Evolutionary conservation across 2,888 invertebrate species (phyloP).

Genomic region (Bursaphelenchus okinawaensis): DNA sequence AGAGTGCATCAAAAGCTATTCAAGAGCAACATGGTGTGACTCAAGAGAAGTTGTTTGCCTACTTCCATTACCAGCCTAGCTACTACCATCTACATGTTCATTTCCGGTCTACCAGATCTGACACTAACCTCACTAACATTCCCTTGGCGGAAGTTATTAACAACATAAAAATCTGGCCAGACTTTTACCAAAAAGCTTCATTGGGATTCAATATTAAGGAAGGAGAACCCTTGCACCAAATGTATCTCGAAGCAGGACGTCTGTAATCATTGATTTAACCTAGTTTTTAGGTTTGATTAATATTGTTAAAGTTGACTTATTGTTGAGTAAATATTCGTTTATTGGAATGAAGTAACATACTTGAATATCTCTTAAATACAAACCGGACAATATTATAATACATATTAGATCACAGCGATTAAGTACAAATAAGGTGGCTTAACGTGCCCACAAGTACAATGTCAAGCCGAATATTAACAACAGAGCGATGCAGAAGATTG

Average conservation of each 20-base stretch:
- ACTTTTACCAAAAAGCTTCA: slow-evolving; percentile 78
- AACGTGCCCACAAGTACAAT: slow-evolving; percentile 24
- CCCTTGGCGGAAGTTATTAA: slow-evolving; percentile 75
- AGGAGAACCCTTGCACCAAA: slow-evolving; percentile 23
- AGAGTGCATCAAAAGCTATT: slow-evolving; percentile 73
- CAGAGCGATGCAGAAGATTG: slow-evolving; percentile 38
- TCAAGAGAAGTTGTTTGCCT: slow-evolving; percentile 63
- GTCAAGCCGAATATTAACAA: slow-evolving; percentile 27
- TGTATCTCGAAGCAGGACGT: slow-evolving; percentile 27
- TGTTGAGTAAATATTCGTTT: too few relatives aligned
- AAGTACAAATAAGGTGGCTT: slow-evolving; percentile 1
- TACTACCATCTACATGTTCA: slow-evolving; percentile 38
- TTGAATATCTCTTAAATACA: too few relatives aligned
- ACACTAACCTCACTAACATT: slow-evolving; percentile 33
- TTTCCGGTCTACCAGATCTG: slow-evolving; percentile 22
- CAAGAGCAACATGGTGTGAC: slow-evolving; percentile 71
- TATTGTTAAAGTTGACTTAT: too few relatives aligned
- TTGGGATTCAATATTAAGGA: slow-evolving; percentile 66
- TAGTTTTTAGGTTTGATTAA: background rate
- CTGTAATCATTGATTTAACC: slow-evolving; percentile 4
- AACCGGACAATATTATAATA: background rate
- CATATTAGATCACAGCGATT: background rate
- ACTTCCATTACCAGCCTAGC: slow-evolving; percentile 36
- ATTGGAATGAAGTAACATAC: too few relatives aligned
- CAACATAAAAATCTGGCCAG: slow-evolving; percentile 75